phyloP scores from a whole-genome alignment of 2,113 vertebrate species.

The Propithecus coquereli region DNA sequence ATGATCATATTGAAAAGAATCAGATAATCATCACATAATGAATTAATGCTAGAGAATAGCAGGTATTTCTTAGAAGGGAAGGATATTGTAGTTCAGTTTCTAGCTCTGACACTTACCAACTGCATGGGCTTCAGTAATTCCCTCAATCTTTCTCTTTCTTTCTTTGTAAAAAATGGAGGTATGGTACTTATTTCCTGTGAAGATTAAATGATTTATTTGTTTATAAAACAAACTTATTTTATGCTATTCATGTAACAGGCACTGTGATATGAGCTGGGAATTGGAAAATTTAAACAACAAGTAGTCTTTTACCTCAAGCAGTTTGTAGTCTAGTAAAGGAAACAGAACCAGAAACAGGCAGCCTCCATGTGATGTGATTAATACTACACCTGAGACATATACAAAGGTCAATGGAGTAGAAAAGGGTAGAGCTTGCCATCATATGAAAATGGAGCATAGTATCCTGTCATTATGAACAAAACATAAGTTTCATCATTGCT shows the following conservation, averaged over 20 bases:
- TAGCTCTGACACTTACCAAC: neutral
- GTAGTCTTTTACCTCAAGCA: neutral
- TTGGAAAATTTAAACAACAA: neutral
- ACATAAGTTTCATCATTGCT: neutral
- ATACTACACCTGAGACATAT: neutral
- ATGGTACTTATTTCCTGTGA: neutral
- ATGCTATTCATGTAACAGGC: neutral
- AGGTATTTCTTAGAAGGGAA: neutral
- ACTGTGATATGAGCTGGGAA: neutral
- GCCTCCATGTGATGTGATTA: neutral
- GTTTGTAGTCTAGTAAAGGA: neutral
- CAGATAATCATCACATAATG: neutral
- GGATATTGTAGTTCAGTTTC: neutral
- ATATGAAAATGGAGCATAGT: neutral
- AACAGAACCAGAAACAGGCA: neutral
- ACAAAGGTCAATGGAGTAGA: neutral
- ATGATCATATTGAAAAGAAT: conserved; percentile 12
- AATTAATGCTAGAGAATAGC: neutral
- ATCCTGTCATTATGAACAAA: neutral
- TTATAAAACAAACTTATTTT: neutral
- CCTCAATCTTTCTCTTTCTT: neutral
- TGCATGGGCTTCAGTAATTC: neutral
- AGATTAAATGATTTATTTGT: neutral
- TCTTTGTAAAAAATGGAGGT: neutral
- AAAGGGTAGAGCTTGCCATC: neutral